Conservation (phyloP, 2,888 invertebrate species). For the Limnephilus marmoratus region DNA sequence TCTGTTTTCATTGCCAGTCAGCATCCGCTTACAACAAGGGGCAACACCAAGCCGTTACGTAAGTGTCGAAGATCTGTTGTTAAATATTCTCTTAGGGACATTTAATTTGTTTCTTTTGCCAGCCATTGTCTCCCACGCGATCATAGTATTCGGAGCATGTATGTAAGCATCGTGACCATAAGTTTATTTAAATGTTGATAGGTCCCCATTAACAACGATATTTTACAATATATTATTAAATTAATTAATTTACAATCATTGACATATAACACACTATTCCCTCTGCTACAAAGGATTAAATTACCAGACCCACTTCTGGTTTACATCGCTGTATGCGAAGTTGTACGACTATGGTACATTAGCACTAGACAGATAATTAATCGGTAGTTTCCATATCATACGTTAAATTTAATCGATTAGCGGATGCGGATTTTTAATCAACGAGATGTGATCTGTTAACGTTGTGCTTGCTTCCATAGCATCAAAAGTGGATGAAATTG, state of each 20-base stretch:
- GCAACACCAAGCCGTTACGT: background rate
- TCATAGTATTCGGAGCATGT: conserved; percentile 21
- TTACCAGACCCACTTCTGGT: background rate
- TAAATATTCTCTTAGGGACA: conserved; percentile 17
- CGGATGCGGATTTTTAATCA: conserved; percentile 5
- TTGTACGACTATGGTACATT: background rate
- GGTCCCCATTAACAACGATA: background rate
- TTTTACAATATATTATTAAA: background rate
- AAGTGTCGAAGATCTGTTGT: conserved; percentile 19
- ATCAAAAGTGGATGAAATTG: background rate
- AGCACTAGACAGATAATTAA: background rate
- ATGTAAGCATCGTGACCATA: conserved; percentile 17
- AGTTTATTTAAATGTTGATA: conserved; percentile 7
- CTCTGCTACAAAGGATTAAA: background rate
- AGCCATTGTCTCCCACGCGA: conserved; percentile 19
- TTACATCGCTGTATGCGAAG: background rate
- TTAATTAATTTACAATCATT: background rate
- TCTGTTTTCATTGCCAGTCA: conserved; percentile 3
- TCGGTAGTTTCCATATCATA: background rate
- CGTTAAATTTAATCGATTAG: background rate
- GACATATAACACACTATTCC: background rate
- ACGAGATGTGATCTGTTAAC: background rate
- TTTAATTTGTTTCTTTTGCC: conserved; percentile 11
- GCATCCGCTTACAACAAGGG: conserved; percentile 19
- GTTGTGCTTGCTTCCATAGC: background rate